Evolutionary conservation across 2,797 vertebrate species (phyloP).

Genomic region (Danio jaintianensis): DNA sequence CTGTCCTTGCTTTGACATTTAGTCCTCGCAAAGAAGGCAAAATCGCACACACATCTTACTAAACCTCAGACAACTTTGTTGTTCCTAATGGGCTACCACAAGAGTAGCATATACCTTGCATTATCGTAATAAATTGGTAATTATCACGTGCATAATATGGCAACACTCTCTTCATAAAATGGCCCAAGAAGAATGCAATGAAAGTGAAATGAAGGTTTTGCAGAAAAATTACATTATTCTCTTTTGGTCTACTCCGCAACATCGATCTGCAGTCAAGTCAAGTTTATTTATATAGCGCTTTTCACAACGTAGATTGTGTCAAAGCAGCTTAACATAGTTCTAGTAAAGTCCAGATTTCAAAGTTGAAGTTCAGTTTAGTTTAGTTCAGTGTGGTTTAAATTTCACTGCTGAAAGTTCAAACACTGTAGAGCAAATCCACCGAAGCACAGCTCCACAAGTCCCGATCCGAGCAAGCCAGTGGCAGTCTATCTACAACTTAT

Average conservation of each 20-base stretch:
- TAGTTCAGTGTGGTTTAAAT: too few species aligned
- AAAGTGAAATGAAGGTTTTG: constrained; percentile 27
- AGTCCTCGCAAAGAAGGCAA: not conserved
- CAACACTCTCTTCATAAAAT: not conserved
- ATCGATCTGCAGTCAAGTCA: constrained; percentile 10
- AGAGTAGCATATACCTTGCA: not conserved
- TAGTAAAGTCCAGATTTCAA: too few species aligned
- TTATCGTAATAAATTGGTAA: not conserved
- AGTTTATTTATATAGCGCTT: too few species aligned
- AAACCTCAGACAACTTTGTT: not conserved
- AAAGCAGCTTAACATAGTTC: too few species aligned
- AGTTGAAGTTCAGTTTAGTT: too few species aligned
- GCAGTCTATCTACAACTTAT: not conserved
- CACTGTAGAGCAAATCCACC: too few species aligned
- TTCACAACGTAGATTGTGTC: too few species aligned
- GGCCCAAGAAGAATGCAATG: not conserved
- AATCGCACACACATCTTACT: not conserved
- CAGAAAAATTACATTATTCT: not conserved
- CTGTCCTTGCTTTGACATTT: not conserved
- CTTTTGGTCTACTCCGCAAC: not conserved
- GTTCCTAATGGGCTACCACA: not conserved
- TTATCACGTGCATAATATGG: not conserved
- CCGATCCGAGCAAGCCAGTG: too few species aligned
- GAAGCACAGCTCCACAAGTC: too few species aligned
- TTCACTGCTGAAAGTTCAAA: too few species aligned